These are phyloP conservation scores for Petrocephalus schoutedeni DNA, from an alignment of 2,797 vertebrate species.

Conservation along the genomic window DNA sequence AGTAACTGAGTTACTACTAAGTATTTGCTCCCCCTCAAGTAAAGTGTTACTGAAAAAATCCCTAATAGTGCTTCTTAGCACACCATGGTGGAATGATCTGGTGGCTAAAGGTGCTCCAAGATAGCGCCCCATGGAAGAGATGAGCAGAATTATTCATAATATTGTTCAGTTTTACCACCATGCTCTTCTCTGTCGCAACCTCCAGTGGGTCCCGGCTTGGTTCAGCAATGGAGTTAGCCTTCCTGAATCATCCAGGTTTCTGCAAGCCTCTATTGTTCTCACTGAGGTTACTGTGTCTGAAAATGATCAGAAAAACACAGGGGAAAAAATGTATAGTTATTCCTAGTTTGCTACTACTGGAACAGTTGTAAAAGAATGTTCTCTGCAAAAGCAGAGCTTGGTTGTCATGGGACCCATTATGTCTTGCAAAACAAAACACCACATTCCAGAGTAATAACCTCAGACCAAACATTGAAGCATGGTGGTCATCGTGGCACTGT, in stretches of 20 bases:
- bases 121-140: not conserved
- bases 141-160: not conserved
- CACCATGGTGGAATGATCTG: not conserved
- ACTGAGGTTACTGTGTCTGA: not conserved
- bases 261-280: not conserved
- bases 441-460: not conserved
- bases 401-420: constrained; percentile 6
- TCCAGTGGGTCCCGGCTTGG: not conserved
- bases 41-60: not conserved
- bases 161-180: not conserved
- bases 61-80: not conserved
- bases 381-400: not conserved
- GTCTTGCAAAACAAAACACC: constrained; percentile 2
- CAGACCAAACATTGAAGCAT: not conserved
- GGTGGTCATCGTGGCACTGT: not conserved
- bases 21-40: not conserved
- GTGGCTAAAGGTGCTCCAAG: not conserved
- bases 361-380: not conserved
- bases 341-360: not conserved
- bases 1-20: not conserved
- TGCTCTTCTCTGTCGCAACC: not conserved
- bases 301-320: not conserved
- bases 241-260: not conserved
- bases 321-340: not conserved
- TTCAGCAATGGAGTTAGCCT: not conserved